Percentiles rank a stretch among this genome's conserved stretches.
These are phyloP conservation scores for Drosophila nigrodunni DNA, from an alignment of 1,140 invertebrate species.

Conservation along the genomic window DNA sequence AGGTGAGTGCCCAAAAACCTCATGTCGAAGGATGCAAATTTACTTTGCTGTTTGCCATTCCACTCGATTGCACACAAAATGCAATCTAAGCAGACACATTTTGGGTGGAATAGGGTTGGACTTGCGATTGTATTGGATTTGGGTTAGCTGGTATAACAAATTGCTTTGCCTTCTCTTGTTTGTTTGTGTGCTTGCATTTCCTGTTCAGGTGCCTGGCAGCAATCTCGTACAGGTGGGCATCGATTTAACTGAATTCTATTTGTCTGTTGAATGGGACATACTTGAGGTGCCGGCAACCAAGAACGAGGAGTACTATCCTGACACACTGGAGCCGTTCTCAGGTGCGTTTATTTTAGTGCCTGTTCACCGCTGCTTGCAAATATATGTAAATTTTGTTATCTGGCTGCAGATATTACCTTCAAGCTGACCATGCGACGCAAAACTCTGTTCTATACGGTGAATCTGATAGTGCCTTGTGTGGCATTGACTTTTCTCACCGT, in stretches of 20 bases:
- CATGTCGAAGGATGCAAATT: constrained; percentile 86
- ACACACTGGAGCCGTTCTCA: constrained; percentile 92
- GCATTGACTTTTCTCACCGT: constrained; percentile 97
- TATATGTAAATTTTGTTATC: constrained; percentile 6
- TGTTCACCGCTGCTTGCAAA: neutral
- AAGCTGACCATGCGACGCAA: constrained; percentile 97
- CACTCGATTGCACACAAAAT: constrained; percentile 42
- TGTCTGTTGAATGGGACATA: constrained; percentile 98
- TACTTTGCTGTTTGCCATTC: constrained; percentile 18
- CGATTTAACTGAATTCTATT: constrained; percentile 95
- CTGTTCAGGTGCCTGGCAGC: constrained; percentile 87
- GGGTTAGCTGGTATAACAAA: constrained; percentile 22
- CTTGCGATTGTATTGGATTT: neutral
- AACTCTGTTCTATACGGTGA: constrained; percentile 96
- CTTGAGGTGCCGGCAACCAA: constrained; percentile 93
- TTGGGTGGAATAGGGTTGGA: neutral
- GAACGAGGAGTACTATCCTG: constrained; percentile 97
- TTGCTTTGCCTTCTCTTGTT: neutral
- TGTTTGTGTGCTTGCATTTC: neutral
- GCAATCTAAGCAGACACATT: constrained; percentile 44
- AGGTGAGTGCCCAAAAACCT: constrained; percentile 76
- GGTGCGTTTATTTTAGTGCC: constrained; percentile 85
- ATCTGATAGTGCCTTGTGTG: constrained; percentile 95
- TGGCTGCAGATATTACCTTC: constrained; percentile 94
- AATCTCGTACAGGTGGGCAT: constrained; percentile 93